A percentile compares a stretch with the other conserved stretches of the same genome.
These are phyloP conservation scores for Schizopygopsis malacanthus DNA, from an alignment of 2,797 vertebrate species.

Conservation along the genomic window DNA sequence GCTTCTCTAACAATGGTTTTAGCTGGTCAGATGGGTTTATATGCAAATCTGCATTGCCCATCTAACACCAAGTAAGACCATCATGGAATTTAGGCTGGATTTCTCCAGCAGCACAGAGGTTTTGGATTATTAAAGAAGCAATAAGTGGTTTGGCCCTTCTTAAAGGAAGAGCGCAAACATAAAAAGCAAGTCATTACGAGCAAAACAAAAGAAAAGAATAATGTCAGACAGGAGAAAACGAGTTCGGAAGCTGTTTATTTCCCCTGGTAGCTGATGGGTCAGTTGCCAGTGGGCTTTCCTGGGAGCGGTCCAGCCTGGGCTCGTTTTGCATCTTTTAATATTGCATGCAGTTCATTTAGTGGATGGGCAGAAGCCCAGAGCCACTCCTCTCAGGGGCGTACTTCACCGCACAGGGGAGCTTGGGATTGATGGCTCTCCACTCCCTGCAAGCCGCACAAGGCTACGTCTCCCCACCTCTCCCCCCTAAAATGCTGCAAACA, in stretches of 20 bases:
- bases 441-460: constrained; percentile 77
- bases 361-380: constrained; percentile 78
- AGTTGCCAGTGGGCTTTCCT: constrained; percentile 67
- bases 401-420: constrained; percentile 79
- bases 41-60: background rate
- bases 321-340: constrained; percentile 89
- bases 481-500: constrained; percentile 83
- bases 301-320: constrained; percentile 61
- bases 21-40: background rate
- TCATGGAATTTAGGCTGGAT: background rate
- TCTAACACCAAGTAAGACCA: background rate
- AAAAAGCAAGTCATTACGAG: constrained; percentile 30
- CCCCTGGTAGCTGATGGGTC: constrained; percentile 76
- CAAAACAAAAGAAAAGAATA: constrained; percentile 34
- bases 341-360: constrained; percentile 95
- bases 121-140: constrained; percentile 26
- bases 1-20: background rate
- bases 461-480: constrained; percentile 75
- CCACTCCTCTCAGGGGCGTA: constrained; percentile 87
- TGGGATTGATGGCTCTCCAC: constrained; percentile 88
- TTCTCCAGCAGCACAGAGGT: background rate
- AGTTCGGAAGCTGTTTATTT: constrained; percentile 75
- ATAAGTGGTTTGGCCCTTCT: constrained; percentile 2
- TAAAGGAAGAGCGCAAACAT: constrained; percentile 11
- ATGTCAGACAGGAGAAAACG: constrained; percentile 61